Evolutionary conservation across 2,888 invertebrate genomes (phyloP), one percentile per base, ranked within the genome.

Genomic region (Seira ritae): DNA sequence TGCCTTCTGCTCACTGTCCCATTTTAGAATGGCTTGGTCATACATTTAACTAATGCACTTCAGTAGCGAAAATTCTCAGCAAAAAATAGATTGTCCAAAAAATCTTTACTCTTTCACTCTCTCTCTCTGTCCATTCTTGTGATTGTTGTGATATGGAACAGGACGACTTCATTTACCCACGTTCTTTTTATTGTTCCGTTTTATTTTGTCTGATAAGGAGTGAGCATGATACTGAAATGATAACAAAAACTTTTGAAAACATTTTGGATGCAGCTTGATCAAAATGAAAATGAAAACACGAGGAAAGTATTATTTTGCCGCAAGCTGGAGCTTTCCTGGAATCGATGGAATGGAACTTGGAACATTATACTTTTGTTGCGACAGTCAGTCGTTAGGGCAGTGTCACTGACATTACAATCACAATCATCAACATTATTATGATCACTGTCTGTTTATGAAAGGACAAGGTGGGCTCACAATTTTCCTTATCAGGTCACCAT

Each of bases 401-500:
- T 83, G 75, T 68, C 80, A 80, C 70, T 84, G 84, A 80, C 85
- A 84, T 81, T 84, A 74, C 23, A 76, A 74, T 80, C 67, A 71
- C 82, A 42, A n/a, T n/a, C n/a, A n/a, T 42, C 42, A 42, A 8
- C 60, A 60, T 60, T 17, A 67, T 66, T 37, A 75, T 66, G 24
- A 17, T n/a, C 60, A 55, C 46, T 77, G 50, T 80, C 73, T 80
- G 83, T 22, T 80, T 66, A 69, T 84, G 80, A 84, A 84, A 73
- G 80, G 73, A 76, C 84, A 85, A 85, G 86, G 82, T 84, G 82
- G 80, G 75, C 62, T 84, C 65, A 75, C 72, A 81, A 80, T 17
- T 79, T 74, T 85, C n/a, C 84, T 87, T 87, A 87, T 87, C 87
- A 86, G 86, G 86, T 87, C 87, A 87, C 87, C 85, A 87, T 87